phyloP scores from a whole-genome alignment of 1,140 invertebrate genomes.

The Pissodes strobi region DNA sequence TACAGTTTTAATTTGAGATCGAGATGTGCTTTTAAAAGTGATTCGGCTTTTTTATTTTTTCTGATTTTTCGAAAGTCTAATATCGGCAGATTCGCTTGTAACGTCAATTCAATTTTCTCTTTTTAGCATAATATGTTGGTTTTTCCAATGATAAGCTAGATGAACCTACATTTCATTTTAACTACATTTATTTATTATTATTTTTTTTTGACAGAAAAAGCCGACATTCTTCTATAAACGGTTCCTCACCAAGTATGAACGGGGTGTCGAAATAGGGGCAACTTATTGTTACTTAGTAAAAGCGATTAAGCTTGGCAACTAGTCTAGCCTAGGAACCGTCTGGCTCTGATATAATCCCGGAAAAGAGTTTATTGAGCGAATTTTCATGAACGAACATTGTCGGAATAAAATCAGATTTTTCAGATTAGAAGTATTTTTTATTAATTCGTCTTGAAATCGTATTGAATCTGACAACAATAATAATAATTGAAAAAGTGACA shows the following conservation, averaged over 20 bases:
- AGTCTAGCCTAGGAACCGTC: background rate
- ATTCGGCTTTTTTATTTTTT: too few relatives aligned
- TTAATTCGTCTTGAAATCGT: background rate
- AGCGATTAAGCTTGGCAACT: constrained; percentile 4
- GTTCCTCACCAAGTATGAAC: constrained; percentile 17
- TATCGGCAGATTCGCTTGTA: too few relatives aligned
- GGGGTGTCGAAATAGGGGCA: constrained; percentile 23
- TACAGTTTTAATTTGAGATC: too few relatives aligned
- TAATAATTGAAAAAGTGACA: too few relatives aligned
- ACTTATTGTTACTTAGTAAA: constrained; percentile 13
- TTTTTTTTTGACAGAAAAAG: constrained; percentile 16
- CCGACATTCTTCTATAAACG: constrained; percentile 17
- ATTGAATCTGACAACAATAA: background rate
- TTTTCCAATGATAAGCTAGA: too few relatives aligned
- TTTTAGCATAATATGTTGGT: too few relatives aligned
- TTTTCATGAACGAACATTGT: background rate
- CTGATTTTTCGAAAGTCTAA: too few relatives aligned
- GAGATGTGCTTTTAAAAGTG: too few relatives aligned
- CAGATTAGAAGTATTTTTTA: background rate
- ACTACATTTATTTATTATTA: too few relatives aligned
- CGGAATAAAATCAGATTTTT: background rate
- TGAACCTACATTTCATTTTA: too few relatives aligned
- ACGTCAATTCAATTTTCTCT: too few relatives aligned
- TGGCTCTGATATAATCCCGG: background rate
- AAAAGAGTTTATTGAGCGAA: background rate